A percentile compares a stretch with the other conserved stretches of the same genome.
Evolutionary conservation across 2,888 invertebrate genomes (phyloP).

Genomic region (Hylaea fasciaria): DNA sequence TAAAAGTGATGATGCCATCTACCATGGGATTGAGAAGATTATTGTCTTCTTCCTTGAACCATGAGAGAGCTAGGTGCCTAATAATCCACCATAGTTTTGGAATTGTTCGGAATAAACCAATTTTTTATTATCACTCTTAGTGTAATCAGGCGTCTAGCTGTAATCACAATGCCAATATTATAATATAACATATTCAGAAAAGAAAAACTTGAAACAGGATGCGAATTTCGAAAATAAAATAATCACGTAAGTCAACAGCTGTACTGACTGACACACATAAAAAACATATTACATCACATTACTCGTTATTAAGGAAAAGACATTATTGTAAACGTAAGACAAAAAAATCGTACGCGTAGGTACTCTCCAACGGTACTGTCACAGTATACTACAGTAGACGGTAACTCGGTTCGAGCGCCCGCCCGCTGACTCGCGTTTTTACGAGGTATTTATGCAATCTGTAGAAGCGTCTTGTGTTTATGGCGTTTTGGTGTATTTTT

Average conservation of each 20-base stretch:
- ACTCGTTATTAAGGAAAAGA: slow-evolving; percentile 39
- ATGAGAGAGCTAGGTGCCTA: no score
- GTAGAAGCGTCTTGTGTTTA: no score
- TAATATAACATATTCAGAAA: not conserved
- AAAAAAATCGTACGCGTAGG: slow-evolving; percentile 32
- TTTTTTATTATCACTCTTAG: no score
- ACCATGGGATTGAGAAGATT: no score
- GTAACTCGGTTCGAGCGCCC: not conserved
- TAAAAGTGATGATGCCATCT: no score
- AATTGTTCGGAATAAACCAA: no score
- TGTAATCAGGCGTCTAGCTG: no score
- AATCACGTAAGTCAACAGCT: not conserved
- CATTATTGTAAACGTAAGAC: slow-evolving; percentile 37
- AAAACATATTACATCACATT: slow-evolving; percentile 22
- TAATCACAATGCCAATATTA: no score
- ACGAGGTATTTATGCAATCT: not conserved
- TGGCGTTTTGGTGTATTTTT: no score
- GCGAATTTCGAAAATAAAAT: not conserved
- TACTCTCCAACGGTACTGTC: slow-evolving; percentile 27
- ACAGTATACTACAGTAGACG: slow-evolving; percentile 14
- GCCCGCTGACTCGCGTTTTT: not conserved
- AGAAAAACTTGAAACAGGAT: not conserved
- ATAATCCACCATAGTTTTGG: no score
- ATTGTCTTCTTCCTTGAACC: no score
- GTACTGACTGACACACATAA: not conserved